Percentiles rank a stretch among this genome's conserved stretches.
These are phyloP conservation scores for Volucella inflata DNA, from an alignment of 2,888 invertebrate genomes.

Conservation along the genomic window DNA sequence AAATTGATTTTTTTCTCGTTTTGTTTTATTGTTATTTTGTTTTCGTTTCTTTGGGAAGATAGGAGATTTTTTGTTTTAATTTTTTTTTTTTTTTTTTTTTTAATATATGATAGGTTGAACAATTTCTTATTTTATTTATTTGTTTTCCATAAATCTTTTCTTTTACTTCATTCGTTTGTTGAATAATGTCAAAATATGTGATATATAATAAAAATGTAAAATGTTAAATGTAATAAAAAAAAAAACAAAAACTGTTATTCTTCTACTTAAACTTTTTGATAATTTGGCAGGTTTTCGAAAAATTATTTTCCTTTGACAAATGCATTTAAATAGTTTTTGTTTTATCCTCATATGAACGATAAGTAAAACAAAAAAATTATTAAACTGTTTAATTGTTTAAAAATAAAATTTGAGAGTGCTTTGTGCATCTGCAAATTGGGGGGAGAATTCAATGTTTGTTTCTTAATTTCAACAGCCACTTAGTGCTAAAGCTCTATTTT, in stretches of 20 bases:
- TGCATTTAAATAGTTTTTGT: conserved; percentile 30
- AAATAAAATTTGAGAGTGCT: conserved; percentile 12
- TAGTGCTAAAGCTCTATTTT: conserved; percentile 66
- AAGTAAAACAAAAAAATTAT: conserved; percentile 26
- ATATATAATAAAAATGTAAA: conserved; percentile 20
- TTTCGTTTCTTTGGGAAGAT: conserved; percentile 41
- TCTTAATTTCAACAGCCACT: conserved; percentile 39
- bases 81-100: no score
- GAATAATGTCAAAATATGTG: conserved; percentile 48
- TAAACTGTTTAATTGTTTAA: not conserved
- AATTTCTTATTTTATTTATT: not conserved
- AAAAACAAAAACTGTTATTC: conserved; percentile 4
- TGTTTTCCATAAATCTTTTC: not conserved
- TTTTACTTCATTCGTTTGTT: conserved; percentile 33
- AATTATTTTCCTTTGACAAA: conserved; percentile 12
- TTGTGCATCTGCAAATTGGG: conserved; percentile 43
- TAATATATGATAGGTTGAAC: conserved; percentile 22
- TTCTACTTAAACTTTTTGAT: not conserved
- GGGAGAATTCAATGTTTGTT: conserved; percentile 39
- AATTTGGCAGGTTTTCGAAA: conserved; percentile 48
- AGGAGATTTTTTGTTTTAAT: not conserved
- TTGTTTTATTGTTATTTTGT: conserved; percentile 4
- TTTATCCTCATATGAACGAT: not conserved
- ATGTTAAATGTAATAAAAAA: conserved; percentile 5
- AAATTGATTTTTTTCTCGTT: conserved; percentile 24